Conservation (phyloP, 2,888 invertebrate genomes). For the Scelioninae gen. 1 region DNA sequence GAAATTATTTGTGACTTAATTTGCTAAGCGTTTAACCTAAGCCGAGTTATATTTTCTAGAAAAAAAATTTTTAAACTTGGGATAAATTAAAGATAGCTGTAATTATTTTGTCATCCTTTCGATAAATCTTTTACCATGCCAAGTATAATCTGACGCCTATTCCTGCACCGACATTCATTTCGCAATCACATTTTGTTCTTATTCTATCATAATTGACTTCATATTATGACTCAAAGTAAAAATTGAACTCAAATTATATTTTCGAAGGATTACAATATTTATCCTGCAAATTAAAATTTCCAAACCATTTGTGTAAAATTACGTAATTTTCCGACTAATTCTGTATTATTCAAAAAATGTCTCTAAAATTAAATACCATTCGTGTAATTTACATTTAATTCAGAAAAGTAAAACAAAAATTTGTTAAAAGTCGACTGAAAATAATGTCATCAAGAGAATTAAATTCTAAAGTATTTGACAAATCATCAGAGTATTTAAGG, state of each 20-base stretch:
- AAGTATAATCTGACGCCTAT: slow-evolving; percentile 35
- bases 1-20: slow-evolving; percentile 7
- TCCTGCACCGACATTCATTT: slow-evolving; percentile 19
- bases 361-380: too few relatives aligned
- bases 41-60: not conserved
- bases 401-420: too few relatives aligned
- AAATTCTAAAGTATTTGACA: not conserved
- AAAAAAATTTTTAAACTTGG: slow-evolving; percentile 1
- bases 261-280: too few relatives aligned
- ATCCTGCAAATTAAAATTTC: too few relatives aligned
- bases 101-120: slow-evolving; percentile 1
- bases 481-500: not conserved
- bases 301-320: too few relatives aligned
- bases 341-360: too few relatives aligned
- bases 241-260: not conserved
- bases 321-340: too few relatives aligned
- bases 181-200: slow-evolving; percentile 1
- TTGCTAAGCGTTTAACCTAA: slow-evolving; percentile 34
- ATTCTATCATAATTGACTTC: not conserved
- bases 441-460: not conserved
- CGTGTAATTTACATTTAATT: too few relatives aligned
- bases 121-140: slow-evolving; percentile 28
- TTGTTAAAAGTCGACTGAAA: too few relatives aligned
- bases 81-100: slow-evolving; percentile 5
- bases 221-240: not conserved